phyloP scores from a whole-genome alignment of 2,797 vertebrate genomes.

The Hydrocynus forskahlii region DNA sequence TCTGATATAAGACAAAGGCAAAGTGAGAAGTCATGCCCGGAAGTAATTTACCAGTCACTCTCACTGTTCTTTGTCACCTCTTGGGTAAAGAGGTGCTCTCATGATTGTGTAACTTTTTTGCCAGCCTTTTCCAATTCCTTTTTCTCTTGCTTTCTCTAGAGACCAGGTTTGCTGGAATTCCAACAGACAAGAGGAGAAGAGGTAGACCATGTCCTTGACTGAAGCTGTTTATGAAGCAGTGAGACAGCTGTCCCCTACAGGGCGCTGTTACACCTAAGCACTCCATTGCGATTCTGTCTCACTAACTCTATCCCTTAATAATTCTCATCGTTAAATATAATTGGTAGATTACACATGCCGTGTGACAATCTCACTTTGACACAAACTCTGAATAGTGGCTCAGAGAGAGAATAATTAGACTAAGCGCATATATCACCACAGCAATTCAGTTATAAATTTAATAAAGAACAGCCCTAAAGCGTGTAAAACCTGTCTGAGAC shows the following conservation, averaged over 20 bases:
- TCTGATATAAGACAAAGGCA: not conserved
- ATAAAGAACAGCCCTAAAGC: not conserved
- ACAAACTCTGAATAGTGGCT: not conserved
- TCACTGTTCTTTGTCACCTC: not conserved
- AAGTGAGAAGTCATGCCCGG: not conserved
- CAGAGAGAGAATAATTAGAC: conserved; percentile 2
- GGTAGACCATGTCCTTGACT: not conserved
- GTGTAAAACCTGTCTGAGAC: conserved; percentile 4
- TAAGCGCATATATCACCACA: not conserved
- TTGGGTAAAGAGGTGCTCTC: too few relatives aligned
- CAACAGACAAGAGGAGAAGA: not conserved
- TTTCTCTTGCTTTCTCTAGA: not conserved
- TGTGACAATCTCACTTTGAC: not conserved
- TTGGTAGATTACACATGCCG: conserved; percentile 17
- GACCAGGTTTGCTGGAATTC: not conserved
- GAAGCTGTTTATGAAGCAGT: not conserved
- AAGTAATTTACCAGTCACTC: not conserved
- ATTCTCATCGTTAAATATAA: not conserved
- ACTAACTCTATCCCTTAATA: conserved; percentile 8
- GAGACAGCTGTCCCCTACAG: conserved; percentile 10
- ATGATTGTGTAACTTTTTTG: not conserved
- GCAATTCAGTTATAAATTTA: not conserved
- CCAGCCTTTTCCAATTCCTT: not conserved
- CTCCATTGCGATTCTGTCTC: not conserved
- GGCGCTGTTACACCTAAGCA: not conserved